phyloP scores from a whole-genome alignment of 2,888 invertebrate species.

The Prosapia bicincta region DNA sequence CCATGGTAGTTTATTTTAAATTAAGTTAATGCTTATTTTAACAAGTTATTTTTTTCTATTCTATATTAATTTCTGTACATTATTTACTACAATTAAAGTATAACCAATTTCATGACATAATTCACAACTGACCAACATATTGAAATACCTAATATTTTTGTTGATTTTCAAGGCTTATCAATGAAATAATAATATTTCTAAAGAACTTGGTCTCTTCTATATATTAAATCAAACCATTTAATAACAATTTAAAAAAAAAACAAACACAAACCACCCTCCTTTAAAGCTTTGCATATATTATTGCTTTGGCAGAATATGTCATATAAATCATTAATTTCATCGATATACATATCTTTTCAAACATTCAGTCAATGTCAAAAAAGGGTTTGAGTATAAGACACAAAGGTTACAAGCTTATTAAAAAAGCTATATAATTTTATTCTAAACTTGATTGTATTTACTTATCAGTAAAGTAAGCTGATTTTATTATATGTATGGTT shows the following conservation, averaged over 20 bases:
- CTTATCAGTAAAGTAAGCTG: neutral
- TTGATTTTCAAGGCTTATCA: too few relatives aligned
- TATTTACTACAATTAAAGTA: too few relatives aligned
- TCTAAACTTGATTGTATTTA: neutral
- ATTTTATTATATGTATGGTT: neutral
- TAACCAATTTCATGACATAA: too few relatives aligned
- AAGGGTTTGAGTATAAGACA: neutral
- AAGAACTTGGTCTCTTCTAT: too few relatives aligned
- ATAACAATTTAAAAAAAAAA: neutral
- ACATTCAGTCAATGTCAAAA: neutral
- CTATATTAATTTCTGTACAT: too few relatives aligned
- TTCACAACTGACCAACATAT: too few relatives aligned
- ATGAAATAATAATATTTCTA: too few relatives aligned
- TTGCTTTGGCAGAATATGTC: neutral
- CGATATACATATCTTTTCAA: neutral
- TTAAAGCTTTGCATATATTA: neutral
- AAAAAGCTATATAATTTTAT: neutral
- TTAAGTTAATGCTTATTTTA: too few relatives aligned
- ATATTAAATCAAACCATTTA: neutral
- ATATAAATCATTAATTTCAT: neutral
- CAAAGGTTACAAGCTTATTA: neutral
- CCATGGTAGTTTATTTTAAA: too few relatives aligned
- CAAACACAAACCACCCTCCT: neutral
- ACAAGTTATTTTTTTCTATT: too few relatives aligned
- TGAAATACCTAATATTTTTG: too few relatives aligned